A percentile compares a stretch with the other conserved stretches of the same genome.
These are phyloP conservation scores for Herpailurus yagouaroundi DNA, from an alignment of 2,113 vertebrate genomes.

Conservation along the genomic window DNA sequence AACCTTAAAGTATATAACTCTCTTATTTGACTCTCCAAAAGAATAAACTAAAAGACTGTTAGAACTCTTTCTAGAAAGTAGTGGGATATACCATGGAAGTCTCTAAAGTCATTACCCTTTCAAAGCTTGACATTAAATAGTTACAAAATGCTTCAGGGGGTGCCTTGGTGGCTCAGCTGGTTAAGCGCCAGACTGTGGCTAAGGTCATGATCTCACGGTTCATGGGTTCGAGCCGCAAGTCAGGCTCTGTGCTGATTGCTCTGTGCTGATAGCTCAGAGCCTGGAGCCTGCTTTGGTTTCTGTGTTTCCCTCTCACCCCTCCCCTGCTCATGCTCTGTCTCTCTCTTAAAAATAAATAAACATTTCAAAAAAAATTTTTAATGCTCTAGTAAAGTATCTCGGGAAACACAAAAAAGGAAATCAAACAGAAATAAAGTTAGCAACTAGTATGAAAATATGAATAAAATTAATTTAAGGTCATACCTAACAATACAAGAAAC, in stretches of 20 bases:
- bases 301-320: neutral
- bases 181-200: neutral
- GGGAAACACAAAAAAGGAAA: neutral
- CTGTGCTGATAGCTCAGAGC: neutral
- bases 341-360: neutral
- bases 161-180: neutral
- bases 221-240: accelerated
- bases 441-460: neutral
- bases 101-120: neutral
- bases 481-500: neutral
- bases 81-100: neutral
- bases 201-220: neutral
- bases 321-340: neutral
- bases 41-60: neutral
- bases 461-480: neutral
- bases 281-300: neutral
- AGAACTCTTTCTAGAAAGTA: neutral
- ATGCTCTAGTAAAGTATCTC: neutral
- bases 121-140: neutral
- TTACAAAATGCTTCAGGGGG: neutral
- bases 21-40: neutral
- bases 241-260: neutral
- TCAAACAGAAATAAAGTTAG: neutral
- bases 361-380: accelerated
- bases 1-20: neutral